Evolutionary conservation across 53 echinoderm and acorn worm genomes (phyloP).

Genomic region (Henricia sp.): DNA sequence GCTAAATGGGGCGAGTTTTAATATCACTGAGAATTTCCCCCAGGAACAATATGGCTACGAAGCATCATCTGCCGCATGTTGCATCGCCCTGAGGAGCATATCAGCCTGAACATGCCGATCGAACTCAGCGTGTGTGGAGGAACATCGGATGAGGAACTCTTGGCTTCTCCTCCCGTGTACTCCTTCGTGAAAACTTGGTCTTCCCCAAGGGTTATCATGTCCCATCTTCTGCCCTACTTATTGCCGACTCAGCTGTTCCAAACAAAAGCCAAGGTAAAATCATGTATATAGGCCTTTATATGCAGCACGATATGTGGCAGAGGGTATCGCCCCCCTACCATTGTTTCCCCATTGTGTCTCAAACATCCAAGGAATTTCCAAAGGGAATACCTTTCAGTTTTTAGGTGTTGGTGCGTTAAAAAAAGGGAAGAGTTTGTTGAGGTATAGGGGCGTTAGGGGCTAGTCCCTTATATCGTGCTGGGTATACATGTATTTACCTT

Average conservation of each 20-base stretch:
- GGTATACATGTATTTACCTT: background rate
- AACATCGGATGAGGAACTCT: background rate
- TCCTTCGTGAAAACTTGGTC: background rate
- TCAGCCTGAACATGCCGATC: background rate
- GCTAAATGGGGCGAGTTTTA: no score
- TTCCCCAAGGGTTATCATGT: background rate
- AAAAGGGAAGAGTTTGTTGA: no score
- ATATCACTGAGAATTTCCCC: no score
- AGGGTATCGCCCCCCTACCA: background rate
- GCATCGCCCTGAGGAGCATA: background rate
- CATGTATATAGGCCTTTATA: background rate
- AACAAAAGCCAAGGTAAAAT: conserved; percentile 2
- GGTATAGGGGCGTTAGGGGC: no score
- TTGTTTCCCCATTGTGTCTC: background rate
- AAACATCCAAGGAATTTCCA: no score
- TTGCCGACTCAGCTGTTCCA: conserved; percentile 1
- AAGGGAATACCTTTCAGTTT: no score
- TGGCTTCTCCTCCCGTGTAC: background rate
- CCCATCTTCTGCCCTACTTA: background rate
- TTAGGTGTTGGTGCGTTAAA: no score
- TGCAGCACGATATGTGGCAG: background rate
- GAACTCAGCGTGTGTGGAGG: background rate
- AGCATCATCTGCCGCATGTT: background rate
- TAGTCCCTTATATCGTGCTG: background rate
- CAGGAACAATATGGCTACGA: conserved; percentile 6